A percentile compares a stretch with the other conserved stretches of the same genome.
phyloP scores from a whole-genome alignment of 2,888 invertebrate genomes.

The Dyspetes luteomarginatus region DNA sequence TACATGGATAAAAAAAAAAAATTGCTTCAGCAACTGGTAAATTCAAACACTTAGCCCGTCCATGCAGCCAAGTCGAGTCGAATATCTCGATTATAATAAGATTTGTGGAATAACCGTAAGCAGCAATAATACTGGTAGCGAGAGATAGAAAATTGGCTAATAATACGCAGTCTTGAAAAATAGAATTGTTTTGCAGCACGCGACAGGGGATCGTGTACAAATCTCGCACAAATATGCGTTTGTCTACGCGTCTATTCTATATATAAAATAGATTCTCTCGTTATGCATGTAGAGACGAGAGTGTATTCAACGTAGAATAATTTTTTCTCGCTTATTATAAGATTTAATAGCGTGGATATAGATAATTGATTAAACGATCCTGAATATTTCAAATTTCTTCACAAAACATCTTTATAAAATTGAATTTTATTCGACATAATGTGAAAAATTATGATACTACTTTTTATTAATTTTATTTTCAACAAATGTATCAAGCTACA shows the following conservation, averaged over 20 bases:
- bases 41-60: constrained; percentile 13
- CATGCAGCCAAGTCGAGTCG: constrained; percentile 14
- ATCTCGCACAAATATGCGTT: not conserved
- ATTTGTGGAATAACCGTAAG: not conserved
- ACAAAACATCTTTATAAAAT: too few relatives aligned
- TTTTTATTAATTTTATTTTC: not conserved
- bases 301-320: not conserved
- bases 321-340: not conserved
- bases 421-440: not conserved
- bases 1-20: not conserved
- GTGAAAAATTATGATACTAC: not conserved
- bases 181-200: constrained; percentile 27
- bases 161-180: constrained; percentile 1
- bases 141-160: constrained; percentile 32
- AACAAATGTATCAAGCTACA: too few relatives aligned
- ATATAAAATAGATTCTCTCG: too few relatives aligned
- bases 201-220: not conserved
- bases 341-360: constrained; percentile 29
- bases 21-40: constrained; percentile 14
- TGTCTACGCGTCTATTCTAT: too few relatives aligned
- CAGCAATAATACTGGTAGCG: constrained; percentile 28
- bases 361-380: constrained; percentile 7
- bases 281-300: not conserved
- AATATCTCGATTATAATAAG: constrained; percentile 28
- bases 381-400: not conserved